Evolutionary conservation across 1,140 invertebrate species (phyloP), one percentile per base, ranked within the genome.

Genomic region (Drosophila erecta): DNA sequence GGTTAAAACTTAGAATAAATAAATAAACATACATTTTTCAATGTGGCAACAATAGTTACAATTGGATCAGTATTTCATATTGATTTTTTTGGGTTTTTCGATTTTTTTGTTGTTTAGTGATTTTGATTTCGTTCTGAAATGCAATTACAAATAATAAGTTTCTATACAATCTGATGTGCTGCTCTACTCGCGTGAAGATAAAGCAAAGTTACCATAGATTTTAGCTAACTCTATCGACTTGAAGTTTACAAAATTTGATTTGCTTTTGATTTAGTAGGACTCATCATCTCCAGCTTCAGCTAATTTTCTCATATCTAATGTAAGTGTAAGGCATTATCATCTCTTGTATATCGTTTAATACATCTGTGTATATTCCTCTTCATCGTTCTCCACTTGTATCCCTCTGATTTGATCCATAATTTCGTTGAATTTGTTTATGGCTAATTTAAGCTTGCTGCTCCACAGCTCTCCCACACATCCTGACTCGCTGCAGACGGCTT

Each of bases 21-120:
- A 89, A 89, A 89, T 89, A 89, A 89, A 84, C 76, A 87, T 87
- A 84, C 66, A 87, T 76, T 87, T 87, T 85, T 72, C 62, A 86
- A 87, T 78, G 83, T 87, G 83, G 83, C 79, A 86, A 86, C 84
- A 89, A 89, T 87, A 87, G 84, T 89, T 87, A 89, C 83, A 77
- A 76, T 70, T 77, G 74, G 73, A 76, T 67, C 71, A 75, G 50
- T 78, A 75, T 67, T 66, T 81, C 46, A 56, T 58, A 70, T 76
- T 47, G 37, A 14, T 46, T 55, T 71, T 76, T 72, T 73, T 65
- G 20, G 38, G 53, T 24, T 61, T 54, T 54, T 30, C 12, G 46
- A 49, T 41, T 58, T 61, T 49, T 64, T 22, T 44, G 64, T 47
- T 35, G 37, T 54, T 43, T 71, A 60, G 43, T 40, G 60, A 47